Evolutionary conservation across 2,888 invertebrate species (phyloP).

Genomic region (Diachrysia chrysitis): DNA sequence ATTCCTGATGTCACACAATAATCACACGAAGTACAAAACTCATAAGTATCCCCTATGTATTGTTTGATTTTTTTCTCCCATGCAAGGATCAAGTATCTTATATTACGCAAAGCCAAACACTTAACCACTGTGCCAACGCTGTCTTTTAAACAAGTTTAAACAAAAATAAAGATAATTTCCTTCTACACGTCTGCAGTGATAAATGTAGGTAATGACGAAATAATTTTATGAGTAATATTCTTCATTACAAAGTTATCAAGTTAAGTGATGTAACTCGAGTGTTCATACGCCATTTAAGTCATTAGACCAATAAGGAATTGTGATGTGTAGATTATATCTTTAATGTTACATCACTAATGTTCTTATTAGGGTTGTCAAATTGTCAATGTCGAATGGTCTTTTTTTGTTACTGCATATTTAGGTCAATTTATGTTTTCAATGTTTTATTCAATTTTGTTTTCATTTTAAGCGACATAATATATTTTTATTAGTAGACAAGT

Average conservation of each 20-base stretch:
- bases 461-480: too few relatives aligned
- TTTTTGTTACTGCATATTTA: background rate
- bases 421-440: too few relatives aligned
- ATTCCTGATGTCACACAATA: background rate
- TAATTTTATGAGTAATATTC: slow-evolving; percentile 5
- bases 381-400: background rate
- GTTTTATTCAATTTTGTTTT: too few relatives aligned
- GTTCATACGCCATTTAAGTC: slow-evolving; percentile 13
- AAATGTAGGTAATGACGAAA: slow-evolving; percentile 5
- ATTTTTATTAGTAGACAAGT: too few relatives aligned
- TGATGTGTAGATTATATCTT: slow-evolving; percentile 8
- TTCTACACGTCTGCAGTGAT: background rate
- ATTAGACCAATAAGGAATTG: slow-evolving; percentile 17
- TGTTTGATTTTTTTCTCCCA: too few relatives aligned
- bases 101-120: background rate
- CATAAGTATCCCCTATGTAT: too few relatives aligned
- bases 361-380: background rate
- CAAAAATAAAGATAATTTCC: background rate
- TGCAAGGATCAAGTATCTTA: too few relatives aligned
- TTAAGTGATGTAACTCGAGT: background rate
- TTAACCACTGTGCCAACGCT: background rate
- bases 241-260: slow-evolving; percentile 11
- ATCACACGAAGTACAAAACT: background rate
- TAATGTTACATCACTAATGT: slow-evolving; percentile 8
- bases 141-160: background rate